Conservation (phyloP, 2,888 invertebrate species). For the Liodrosophila aerea region DNA sequence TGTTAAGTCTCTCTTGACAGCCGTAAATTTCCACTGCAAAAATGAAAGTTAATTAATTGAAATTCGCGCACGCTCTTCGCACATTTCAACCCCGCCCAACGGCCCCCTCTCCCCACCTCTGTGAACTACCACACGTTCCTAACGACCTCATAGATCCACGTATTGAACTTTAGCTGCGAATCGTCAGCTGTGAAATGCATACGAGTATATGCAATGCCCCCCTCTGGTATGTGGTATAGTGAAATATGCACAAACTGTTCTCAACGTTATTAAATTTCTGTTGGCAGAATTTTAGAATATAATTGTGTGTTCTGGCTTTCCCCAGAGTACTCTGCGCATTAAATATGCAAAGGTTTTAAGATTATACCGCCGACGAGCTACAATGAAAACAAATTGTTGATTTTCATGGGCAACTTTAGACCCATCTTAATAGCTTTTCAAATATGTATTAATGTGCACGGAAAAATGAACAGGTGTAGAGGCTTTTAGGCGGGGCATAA, state of each 20-base stretch:
- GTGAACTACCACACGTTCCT: slow-evolving; percentile 8
- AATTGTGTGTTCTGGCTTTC: neutral
- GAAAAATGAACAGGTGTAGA: too few relatives aligned
- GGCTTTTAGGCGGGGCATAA: too few relatives aligned
- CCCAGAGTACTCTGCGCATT: too few relatives aligned
- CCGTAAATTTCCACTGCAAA: slow-evolving; percentile 59
- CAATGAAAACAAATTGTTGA: too few relatives aligned
- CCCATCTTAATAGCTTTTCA: too few relatives aligned
- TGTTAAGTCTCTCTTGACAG: slow-evolving; percentile 51
- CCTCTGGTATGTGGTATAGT: slow-evolving; percentile 10
- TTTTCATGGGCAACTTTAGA: neutral
- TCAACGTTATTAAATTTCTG: slow-evolving; percentile 11
- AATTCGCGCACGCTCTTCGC: slow-evolving; percentile 46
- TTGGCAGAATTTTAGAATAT: slow-evolving; percentile 12
- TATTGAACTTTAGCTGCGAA: slow-evolving; percentile 31
- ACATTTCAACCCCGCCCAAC: slow-evolving; percentile 45
- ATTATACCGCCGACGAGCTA: too few relatives aligned
- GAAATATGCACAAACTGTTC: slow-evolving; percentile 10
- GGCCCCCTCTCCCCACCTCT: neutral
- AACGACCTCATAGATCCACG: slow-evolving; percentile 53
- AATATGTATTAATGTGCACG: too few relatives aligned
- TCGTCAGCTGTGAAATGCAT: slow-evolving; percentile 12
- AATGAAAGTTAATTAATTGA: slow-evolving; percentile 59
- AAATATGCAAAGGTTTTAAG: too few relatives aligned
- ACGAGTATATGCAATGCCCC: neutral